phyloP scores from a whole-genome alignment of 2,113 vertebrate genomes.

The Vidua macroura region DNA sequence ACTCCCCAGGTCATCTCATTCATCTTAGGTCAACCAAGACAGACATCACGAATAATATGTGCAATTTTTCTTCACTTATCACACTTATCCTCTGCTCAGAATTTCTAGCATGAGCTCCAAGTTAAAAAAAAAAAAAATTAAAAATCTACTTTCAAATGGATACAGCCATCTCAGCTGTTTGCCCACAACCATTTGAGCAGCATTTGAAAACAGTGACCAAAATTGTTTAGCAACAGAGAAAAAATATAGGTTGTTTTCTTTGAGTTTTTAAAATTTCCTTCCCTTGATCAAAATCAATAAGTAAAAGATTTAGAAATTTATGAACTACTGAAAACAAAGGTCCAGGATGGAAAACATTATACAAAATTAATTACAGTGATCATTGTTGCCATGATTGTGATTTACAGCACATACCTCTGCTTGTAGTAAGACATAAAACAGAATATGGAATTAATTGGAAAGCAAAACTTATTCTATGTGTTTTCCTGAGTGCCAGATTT shows the following conservation, averaged over 20 bases:
- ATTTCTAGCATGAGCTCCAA: background rate
- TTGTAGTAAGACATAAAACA: constrained; percentile 19
- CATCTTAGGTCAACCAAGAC: background rate
- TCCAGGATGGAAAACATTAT: background rate
- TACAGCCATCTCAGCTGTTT: background rate
- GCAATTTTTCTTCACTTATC: background rate
- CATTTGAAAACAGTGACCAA: background rate
- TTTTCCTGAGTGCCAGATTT: background rate
- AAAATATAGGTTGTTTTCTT: background rate
- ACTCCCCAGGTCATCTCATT: background rate
- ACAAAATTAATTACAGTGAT: constrained; percentile 8
- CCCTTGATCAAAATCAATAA: background rate
- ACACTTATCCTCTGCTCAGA: background rate
- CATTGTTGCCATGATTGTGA: background rate
- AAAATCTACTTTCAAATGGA: background rate
- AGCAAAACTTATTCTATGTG: background rate
- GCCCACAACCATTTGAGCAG: background rate
- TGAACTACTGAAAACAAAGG: constrained; percentile 10
- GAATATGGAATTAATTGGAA: constrained; percentile 6
- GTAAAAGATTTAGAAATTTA: constrained; percentile 22
- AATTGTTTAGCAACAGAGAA: background rate
- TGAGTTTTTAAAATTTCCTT: background rate
- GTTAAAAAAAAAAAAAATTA: background rate
- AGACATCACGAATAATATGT: rapidly evolving
- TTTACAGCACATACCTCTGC: background rate